These are phyloP conservation scores for Diplolepis rosae DNA, from an alignment of 2,888 invertebrate genomes.

Conservation along the genomic window DNA sequence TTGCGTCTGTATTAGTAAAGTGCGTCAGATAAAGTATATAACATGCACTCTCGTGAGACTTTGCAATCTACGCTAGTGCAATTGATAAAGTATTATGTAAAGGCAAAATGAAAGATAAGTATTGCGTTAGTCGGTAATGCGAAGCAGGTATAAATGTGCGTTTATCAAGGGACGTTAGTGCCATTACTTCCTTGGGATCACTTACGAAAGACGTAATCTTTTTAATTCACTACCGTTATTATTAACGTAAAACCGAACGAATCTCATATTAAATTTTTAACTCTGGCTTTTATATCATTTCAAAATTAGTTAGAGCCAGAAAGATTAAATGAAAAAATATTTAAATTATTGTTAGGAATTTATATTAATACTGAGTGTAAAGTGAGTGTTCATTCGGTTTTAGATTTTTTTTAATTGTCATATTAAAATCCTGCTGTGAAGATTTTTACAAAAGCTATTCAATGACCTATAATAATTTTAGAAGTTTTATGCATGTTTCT, in stretches of 20 bases:
- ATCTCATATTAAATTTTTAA: no score
- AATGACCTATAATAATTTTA: no score
- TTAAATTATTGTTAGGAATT: no score
- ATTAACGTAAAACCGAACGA: neutral
- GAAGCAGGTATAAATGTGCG: constrained; percentile 38
- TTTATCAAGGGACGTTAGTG: constrained; percentile 8
- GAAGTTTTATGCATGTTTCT: no score
- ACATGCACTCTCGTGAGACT: constrained; percentile 27
- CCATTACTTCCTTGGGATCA: neutral
- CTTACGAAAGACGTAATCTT: neutral
- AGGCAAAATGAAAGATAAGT: constrained; percentile 40
- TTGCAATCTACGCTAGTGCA: constrained; percentile 37
- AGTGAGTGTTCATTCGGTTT: no score
- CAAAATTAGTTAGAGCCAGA: no score
- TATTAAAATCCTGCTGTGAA: no score
- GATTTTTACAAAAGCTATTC: no score
- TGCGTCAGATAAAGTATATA: constrained; percentile 48
- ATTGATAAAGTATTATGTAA: constrained; percentile 52
- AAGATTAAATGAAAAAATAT: no score
- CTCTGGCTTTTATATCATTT: no score
- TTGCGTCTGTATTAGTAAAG: constrained; percentile 43
- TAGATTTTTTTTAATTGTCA: no score
- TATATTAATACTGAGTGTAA: no score
- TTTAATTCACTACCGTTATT: neutral
- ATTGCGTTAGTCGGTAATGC: constrained; percentile 32